Percentiles rank a stretch among this genome's conserved stretches.
These are phyloP conservation scores for Leucopsar rothschildi DNA, from an alignment of 2,113 vertebrate species.

Conservation along the genomic window DNA sequence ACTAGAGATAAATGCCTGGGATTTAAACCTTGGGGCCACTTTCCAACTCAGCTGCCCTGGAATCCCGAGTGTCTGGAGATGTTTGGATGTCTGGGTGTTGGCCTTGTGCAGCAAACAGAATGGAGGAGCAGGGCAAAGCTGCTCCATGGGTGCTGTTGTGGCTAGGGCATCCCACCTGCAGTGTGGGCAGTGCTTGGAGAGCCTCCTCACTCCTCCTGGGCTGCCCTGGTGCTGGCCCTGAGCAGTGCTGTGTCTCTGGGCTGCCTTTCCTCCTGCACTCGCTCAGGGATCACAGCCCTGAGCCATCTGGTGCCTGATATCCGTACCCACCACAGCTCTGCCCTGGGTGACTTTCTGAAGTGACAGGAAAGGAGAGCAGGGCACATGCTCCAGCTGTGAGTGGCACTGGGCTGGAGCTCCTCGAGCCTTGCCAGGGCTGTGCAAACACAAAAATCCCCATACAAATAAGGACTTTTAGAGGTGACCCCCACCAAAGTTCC, in stretches of 20 bases:
- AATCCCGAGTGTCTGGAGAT: fast-evolving
- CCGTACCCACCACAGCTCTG: background rate
- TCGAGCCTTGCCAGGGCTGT: background rate
- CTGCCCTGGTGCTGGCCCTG: background rate
- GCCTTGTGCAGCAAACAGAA: background rate
- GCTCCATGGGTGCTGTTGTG: background rate
- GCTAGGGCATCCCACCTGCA: background rate
- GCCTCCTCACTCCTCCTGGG: background rate
- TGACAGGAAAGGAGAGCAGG: background rate
- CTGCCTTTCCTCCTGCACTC: background rate
- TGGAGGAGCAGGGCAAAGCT: background rate
- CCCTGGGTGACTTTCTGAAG: background rate
- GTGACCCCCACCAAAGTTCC: background rate
- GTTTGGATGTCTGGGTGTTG: background rate
- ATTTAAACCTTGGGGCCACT: background rate
- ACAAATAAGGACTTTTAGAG: background rate
- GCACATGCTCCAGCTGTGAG: fast-evolving
- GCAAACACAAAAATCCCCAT: background rate
- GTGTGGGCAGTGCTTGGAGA: background rate
- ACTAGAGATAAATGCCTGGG: background rate
- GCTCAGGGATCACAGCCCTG: background rate
- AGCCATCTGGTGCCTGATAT: background rate
- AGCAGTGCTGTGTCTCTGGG: background rate
- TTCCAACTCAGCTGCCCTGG: background rate
- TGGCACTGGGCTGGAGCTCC: background rate